These are phyloP conservation scores for Tetramorium parvispinum DNA, from an alignment of 1,140 invertebrate species.

Conservation along the genomic window DNA sequence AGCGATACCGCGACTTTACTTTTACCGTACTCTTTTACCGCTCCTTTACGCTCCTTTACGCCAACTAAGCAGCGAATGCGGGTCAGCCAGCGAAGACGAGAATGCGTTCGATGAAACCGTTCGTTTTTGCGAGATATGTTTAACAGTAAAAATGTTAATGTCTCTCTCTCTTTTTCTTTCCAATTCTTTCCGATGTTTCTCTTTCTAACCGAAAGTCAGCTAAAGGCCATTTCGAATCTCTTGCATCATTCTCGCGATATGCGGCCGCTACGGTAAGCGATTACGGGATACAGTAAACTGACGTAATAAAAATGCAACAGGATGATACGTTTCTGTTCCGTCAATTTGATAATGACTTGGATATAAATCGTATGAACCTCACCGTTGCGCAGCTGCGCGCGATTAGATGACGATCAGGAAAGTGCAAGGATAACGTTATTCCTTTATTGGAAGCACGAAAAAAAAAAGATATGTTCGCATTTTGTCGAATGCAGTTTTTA, in stretches of 20 bases:
- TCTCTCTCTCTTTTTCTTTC: too few relatives aligned
- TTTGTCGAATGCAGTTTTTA: not conserved
- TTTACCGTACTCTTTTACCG: slow-evolving; percentile 33
- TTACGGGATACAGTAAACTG: not conserved
- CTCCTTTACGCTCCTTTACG: slow-evolving; percentile 36
- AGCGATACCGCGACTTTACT: slow-evolving; percentile 6
- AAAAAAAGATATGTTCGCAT: not conserved
- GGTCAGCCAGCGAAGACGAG: slow-evolving; percentile 25
- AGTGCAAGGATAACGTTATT: not conserved
- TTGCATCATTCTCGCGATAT: not conserved
- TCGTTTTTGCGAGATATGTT: not conserved
- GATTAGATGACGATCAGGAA: not conserved
- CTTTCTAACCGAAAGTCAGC: not conserved
- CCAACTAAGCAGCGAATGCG: slow-evolving; percentile 27
- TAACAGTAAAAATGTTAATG: not conserved
- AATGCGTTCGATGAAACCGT: not conserved
- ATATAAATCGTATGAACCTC: not conserved
- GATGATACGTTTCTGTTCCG: not conserved
- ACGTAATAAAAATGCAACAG: not conserved
- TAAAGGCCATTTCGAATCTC: not conserved
- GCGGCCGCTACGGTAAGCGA: not conserved
- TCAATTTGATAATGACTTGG: not conserved
- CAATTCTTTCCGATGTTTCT: not conserved
- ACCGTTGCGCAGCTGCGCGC: not conserved
- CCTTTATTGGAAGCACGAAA: not conserved